Base-by-base conservation (phyloP, 2,797 vertebrate genomes). In the Heterohyrax brucei region DNA sequence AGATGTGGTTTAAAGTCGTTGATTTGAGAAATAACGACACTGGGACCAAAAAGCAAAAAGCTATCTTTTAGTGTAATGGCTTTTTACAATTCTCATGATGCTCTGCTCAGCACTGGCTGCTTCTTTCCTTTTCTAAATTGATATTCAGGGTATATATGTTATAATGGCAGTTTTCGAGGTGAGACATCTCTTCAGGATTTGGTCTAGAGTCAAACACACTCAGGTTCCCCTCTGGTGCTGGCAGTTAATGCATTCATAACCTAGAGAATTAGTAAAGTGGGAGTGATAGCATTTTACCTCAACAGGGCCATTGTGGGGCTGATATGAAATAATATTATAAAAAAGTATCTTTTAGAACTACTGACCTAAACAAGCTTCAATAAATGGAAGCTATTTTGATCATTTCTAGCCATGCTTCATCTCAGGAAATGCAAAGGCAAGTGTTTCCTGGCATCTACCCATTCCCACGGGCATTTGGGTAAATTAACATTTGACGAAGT, bases 401-500 rank as follows among this genome's bases (percentile, higher is more conserved):
- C 75, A 80, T 80, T 83, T 92, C 46, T 10, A 88, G 7, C 10
- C 48, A 66, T 39, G 48, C 1, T n/a, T 19, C 26, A 76, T 70
- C 22, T 70, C 10, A 75, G 64, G 64, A 84, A 87, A 77, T 6
- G 46, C 18, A 85, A 66, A 84, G 2, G 14, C 1, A 33, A 73
- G 66, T 56, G 19, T 59, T 4, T 12, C 9, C 66, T 39, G 44
- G 10, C 22, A 50, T n/a, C 21, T n/a, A 80, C 46, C 0, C 56
- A 56, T 79, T 28, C 61, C 7, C 53, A 62, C 24, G 14, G 28
- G 28, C 64, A 50, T 59, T 80, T 66, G 30, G 13, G 39, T 19
- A 89, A 73, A 68, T 75, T 89, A 85, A 72, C 10, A 46, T 87
- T 76, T 79, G 64, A 53, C 72, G 66, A 75, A 44, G 24, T 48